Evolutionary conservation across 2,113 vertebrate species (phyloP).

Genomic region (Pomatorhinus ruficollis): DNA sequence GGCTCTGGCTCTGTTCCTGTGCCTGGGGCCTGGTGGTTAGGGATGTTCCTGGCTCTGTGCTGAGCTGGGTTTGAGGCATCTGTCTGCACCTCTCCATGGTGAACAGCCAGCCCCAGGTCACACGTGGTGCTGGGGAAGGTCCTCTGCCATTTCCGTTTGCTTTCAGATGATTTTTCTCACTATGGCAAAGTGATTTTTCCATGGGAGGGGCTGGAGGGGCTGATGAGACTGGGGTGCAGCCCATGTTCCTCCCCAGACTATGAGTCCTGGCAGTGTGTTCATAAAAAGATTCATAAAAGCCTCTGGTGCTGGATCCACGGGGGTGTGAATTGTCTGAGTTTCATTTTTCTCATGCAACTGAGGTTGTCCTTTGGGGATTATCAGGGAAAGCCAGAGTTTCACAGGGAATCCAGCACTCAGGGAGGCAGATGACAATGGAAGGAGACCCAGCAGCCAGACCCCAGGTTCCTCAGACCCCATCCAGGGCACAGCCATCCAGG

Average conservation of each 20-base stretch:
- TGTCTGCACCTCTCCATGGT: background rate
- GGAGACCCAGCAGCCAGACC: background rate
- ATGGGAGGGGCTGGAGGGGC: background rate
- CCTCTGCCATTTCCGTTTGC: background rate
- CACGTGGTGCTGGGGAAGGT: rapidly evolving
- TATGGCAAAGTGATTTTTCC: background rate
- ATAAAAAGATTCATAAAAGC: background rate
- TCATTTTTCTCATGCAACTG: background rate
- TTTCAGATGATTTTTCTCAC: background rate
- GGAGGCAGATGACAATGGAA: background rate
- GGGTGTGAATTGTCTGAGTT: background rate
- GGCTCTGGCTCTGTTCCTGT: background rate
- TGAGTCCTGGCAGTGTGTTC: background rate
- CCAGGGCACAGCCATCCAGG: background rate
- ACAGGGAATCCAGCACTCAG: background rate
- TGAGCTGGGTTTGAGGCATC: background rate
- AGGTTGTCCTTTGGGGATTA: background rate
- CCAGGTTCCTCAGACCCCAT: background rate
- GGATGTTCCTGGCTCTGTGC: background rate
- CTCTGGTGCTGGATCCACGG: background rate
- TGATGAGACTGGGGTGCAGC: background rate
- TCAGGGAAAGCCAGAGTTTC: background rate
- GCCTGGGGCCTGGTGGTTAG: background rate
- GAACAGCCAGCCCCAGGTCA: background rate
- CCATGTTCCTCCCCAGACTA: background rate